Percentiles rank a stretch among this genome's conserved stretches.
Evolutionary conservation across 2,797 vertebrate species (phyloP).

Genomic region (Cryptoprocta ferox): DNA sequence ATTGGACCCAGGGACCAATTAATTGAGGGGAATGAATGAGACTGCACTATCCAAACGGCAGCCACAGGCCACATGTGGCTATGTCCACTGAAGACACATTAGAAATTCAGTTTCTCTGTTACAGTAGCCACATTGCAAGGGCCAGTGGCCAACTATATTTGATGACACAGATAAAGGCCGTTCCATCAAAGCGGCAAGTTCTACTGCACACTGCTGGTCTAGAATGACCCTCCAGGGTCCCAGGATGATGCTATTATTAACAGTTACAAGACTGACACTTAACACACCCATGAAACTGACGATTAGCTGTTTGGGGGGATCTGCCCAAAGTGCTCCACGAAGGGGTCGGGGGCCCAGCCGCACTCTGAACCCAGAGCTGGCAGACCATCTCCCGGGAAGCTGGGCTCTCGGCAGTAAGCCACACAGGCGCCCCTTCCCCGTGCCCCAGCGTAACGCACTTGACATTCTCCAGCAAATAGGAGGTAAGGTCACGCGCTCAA

Average conservation of each 20-base stretch:
- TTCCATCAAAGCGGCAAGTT: neutral
- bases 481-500: conserved; percentile 3
- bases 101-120: neutral
- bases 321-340: neutral
- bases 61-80: neutral
- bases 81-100: neutral
- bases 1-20: neutral
- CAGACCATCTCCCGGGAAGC: neutral
- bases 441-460: neutral
- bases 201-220: neutral
- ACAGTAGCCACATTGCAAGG: neutral
- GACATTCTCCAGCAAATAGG: conserved; percentile 39
- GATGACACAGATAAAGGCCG: neutral
- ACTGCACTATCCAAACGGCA: neutral
- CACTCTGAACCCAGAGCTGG: neutral
- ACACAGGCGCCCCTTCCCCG: neutral
- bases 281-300: neutral
- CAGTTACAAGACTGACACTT: neutral
- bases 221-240: neutral
- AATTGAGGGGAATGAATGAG: neutral
- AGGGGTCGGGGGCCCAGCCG: neutral
- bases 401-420: neutral
- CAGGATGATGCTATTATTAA: neutral
- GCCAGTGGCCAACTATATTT: neutral
- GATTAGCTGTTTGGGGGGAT: neutral